A percentile compares a stretch with the other conserved stretches of the same genome.
These are phyloP conservation scores for Lysiphlebus fabarum DNA, from an alignment of 1,140 invertebrate genomes.

Conservation along the genomic window DNA sequence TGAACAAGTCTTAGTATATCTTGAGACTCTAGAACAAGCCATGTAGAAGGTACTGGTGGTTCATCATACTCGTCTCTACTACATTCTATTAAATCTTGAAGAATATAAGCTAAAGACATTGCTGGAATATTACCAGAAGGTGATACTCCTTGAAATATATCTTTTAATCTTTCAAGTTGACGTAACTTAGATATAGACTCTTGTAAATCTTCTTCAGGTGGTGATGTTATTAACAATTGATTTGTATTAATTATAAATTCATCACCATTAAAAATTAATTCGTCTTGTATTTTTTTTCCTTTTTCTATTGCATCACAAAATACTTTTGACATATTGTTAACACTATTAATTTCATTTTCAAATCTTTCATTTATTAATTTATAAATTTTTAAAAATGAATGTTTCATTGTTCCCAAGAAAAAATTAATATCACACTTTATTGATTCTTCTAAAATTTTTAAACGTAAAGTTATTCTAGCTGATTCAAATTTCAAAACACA, in stretches of 20 bases:
- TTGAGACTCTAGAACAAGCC: constrained; percentile 53
- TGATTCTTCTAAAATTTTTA: constrained; percentile 46
- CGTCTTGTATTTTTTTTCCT: constrained; percentile 49
- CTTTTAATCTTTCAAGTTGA: constrained; percentile 53
- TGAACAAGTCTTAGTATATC: constrained; percentile 52
- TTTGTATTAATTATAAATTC: constrained; percentile 51
- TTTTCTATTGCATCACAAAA: constrained; percentile 59
- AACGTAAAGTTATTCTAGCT: constrained; percentile 48
- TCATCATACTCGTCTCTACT: constrained; percentile 50
- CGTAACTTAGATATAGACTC: constrained; percentile 50
- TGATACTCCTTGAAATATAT: constrained; percentile 55
- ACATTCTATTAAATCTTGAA: constrained; percentile 58
- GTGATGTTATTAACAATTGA: constrained; percentile 36
- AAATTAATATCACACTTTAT: constrained; percentile 52
- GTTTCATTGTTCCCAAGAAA: constrained; percentile 47
- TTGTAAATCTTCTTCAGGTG: constrained; percentile 31
- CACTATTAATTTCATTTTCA: constrained; percentile 55
- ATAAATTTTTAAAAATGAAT: constrained; percentile 20
- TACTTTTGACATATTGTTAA: constrained; percentile 56
- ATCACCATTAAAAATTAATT: constrained; percentile 52
- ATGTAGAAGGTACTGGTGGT: constrained; percentile 52
- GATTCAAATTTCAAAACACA: constrained; percentile 57
- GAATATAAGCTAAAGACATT: constrained; percentile 55
- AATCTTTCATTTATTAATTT: constrained; percentile 39
- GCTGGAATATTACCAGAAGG: constrained; percentile 56